Evolutionary conservation across 2,888 invertebrate species (phyloP), one percentile per base, ranked within the genome.

Genomic region (Trissoscelio sp.): DNA sequence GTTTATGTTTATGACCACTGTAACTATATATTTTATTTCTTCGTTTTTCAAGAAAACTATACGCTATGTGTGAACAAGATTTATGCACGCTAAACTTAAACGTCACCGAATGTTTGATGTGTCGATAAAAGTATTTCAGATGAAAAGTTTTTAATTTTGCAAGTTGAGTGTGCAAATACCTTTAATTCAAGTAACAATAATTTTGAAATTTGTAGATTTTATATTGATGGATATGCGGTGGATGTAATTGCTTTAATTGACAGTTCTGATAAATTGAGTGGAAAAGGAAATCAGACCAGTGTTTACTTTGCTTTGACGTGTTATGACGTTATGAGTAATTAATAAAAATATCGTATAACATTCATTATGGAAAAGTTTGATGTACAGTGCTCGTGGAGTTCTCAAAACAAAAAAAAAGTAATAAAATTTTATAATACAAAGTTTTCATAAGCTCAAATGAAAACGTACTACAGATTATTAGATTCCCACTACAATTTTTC

Each of bases 11-110:
- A 73, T 55, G 44, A 20, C 44, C 22, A 34, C 18, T 51, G 28
- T 51, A 51, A 51, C 39, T 39, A 39, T 12, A 39, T 12, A 16
- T 5, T 48, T 18, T 64, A 20, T 64, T 48, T n/a, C n/a, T n/a
- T n/a, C 28, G 48, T 64, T 39, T 39, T 53, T 66, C 5, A 28
- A 11, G 14, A 44, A 55, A 55, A 55, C 11, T 39, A n/a, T 39
- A 66, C 34, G 22, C 51, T n/a, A 67, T 28, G 67, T 55, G 67
- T 51, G 51, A 53, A 66, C 37, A 66, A 66, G 31, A 66, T 66
- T 66, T 66, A 66, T 53, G 34, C 12, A 18, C 62, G 20, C 39
- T 57, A 31, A 24, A 66, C 31, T 66, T 53, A 28, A 37, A 48
- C n/a, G 20, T 11, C 39, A 11, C 37, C 39, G 9, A 57, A 57